Percentiles rank a stretch among this genome's conserved stretches.
These are phyloP conservation scores for Misgurnus mizolepis DNA, from an alignment of 2,113 vertebrate species.

Conservation along the genomic window DNA sequence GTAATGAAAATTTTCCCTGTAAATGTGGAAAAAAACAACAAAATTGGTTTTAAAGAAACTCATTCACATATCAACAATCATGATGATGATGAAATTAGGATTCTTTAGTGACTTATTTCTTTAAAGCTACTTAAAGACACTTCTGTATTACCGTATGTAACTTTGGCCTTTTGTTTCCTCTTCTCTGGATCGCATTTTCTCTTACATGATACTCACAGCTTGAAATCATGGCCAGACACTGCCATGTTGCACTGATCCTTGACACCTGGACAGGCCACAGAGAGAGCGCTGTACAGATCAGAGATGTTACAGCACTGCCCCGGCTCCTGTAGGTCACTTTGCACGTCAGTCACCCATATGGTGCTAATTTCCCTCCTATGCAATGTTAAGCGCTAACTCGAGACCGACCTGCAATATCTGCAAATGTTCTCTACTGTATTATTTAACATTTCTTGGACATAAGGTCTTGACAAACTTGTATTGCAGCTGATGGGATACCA, in stretches of 20 bases:
- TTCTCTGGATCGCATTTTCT: constrained; percentile 53
- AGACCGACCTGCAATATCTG: too few relatives aligned
- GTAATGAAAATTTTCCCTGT: too few relatives aligned
- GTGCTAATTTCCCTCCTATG: constrained; percentile 4
- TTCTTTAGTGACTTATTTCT: too few relatives aligned
- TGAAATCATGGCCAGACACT: constrained; percentile 57
- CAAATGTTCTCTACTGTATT: neutral
- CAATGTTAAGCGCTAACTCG: neutral
- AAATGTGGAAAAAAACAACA: too few relatives aligned
- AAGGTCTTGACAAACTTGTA: constrained; percentile 70
- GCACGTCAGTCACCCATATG: constrained; percentile 29
- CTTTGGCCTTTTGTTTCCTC: constrained; percentile 52
- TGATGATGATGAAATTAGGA: too few relatives aligned
- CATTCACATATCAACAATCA: too few relatives aligned
- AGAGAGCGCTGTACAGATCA: constrained; percentile 11
- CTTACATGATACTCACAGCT: constrained; percentile 60
- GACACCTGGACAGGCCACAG: constrained; percentile 51
- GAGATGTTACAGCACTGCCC: constrained; percentile 15
- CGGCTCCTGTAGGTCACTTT: constrained; percentile 33
- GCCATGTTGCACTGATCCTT: constrained; percentile 56
- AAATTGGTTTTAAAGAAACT: too few relatives aligned
- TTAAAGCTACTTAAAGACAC: too few relatives aligned
- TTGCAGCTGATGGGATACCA: constrained; percentile 68
- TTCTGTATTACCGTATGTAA: neutral
- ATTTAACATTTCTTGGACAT: constrained; percentile 48